Evolutionary conservation across 2,888 invertebrate genomes (phyloP).

Genomic region (Brachylomia viminalis): DNA sequence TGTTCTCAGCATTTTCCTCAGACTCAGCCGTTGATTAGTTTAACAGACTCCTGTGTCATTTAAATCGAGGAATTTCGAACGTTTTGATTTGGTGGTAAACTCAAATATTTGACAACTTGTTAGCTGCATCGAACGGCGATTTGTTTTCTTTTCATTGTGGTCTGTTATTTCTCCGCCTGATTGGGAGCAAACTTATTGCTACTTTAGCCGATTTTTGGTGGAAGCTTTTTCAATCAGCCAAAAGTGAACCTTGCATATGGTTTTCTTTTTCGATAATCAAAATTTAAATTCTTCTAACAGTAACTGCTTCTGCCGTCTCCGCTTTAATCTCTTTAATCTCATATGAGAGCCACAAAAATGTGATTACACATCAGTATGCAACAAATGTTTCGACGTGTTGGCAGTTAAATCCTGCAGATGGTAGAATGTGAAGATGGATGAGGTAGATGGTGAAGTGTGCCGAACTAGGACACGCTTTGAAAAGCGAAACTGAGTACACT

Average conservation of each 20-base stretch:
- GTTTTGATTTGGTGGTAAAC: conserved; percentile 31
- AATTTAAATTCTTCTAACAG: conserved; percentile 5
- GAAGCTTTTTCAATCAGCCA: conserved; percentile 19
- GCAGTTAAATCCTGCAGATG: conserved; percentile 59
- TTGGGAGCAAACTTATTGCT: conserved; percentile 27
- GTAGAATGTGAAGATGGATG: too few species aligned
- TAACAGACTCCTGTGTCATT: conserved; percentile 56
- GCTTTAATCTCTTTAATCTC: conserved; percentile 8
- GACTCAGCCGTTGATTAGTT: conserved; percentile 66
- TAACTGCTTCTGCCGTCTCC: not conserved
- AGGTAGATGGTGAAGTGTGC: too few species aligned
- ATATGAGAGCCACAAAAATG: not conserved
- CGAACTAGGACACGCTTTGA: conserved; percentile 73
- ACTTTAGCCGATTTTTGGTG: not conserved
- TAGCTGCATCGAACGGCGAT: conserved; percentile 26
- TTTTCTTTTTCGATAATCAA: conserved; percentile 1
- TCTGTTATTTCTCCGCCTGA: conserved; percentile 11
- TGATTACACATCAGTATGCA: conserved; percentile 37
- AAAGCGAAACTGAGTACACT: conserved; percentile 68
- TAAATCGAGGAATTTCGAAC: conserved; percentile 49
- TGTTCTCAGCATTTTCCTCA: conserved; percentile 57
- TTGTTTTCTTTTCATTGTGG: conserved; percentile 32
- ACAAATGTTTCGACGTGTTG: conserved; percentile 61
- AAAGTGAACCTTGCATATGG: not conserved
- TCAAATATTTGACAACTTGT: conserved; percentile 48